These are phyloP conservation scores for Pseudoatta argentina DNA, from an alignment of 1,140 invertebrate species.

Conservation along the genomic window DNA sequence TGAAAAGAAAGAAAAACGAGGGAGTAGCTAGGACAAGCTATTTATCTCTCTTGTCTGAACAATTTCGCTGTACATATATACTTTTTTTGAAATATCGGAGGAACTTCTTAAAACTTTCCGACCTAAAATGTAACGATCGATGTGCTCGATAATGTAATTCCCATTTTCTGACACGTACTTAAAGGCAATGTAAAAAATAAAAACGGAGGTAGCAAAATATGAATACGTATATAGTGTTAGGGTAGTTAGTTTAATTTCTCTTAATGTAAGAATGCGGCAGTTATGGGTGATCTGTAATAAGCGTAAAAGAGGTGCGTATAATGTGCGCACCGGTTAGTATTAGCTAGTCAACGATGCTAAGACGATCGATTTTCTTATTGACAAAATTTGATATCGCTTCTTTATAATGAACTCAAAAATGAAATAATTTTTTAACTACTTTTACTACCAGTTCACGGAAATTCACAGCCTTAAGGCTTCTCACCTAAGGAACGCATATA, in stretches of 20 bases:
- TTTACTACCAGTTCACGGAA: slow-evolving; percentile 21
- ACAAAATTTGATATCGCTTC: slow-evolving; percentile 58
- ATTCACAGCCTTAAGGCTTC: slow-evolving; percentile 20
- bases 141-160: slow-evolving; percentile 59
- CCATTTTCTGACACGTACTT: slow-evolving; percentile 64
- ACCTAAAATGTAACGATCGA: slow-evolving; percentile 44
- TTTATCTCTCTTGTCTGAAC: neutral
- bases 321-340: slow-evolving; percentile 66
- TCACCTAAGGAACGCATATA: neutral
- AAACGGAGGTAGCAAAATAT: slow-evolving; percentile 39
- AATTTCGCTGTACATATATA: slow-evolving; percentile 28
- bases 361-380: slow-evolving; percentile 35
- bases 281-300: slow-evolving; percentile 70
- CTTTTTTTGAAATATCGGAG: neutral
- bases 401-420: slow-evolving; percentile 45
- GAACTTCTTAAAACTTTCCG: slow-evolving; percentile 60
- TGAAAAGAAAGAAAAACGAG: neutral
- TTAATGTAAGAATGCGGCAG: slow-evolving; percentile 58
- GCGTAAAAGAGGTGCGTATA: slow-evolving; percentile 49
- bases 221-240: slow-evolving; percentile 48
- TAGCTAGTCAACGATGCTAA: slow-evolving; percentile 74
- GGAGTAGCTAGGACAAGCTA: neutral
- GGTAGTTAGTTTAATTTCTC: slow-evolving; percentile 69
- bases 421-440: slow-evolving; percentile 28
- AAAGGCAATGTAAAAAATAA: slow-evolving; percentile 45